Evolutionary conservation across 1,140 invertebrate species (phyloP).

Genomic region (Drosophila pallidifrons): DNA sequence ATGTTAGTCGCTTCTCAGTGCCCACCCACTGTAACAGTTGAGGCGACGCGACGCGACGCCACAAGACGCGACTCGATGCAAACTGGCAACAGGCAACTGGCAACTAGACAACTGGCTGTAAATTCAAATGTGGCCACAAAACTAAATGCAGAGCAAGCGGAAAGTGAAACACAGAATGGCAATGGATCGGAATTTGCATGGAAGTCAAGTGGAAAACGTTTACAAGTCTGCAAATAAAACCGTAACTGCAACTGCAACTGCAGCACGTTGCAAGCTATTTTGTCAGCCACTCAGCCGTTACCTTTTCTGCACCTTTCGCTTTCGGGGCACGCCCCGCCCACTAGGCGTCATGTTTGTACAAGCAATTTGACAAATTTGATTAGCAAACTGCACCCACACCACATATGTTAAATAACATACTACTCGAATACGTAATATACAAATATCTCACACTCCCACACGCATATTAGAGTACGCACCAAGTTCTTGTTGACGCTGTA

Average conservation of each 20-base stretch:
- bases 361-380: constrained; percentile 79
- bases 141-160: constrained; percentile 27
- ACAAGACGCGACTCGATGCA: not conserved
- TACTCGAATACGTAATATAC: constrained; percentile 8
- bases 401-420: no score
- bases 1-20: constrained; percentile 80
- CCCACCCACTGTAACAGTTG: constrained; percentile 75
- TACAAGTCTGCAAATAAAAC: constrained; percentile 21
- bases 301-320: constrained; percentile 73
- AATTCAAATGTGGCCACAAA: constrained; percentile 45
- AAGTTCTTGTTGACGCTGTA: constrained; percentile 1
- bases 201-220: constrained; percentile 60
- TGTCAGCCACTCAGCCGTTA: constrained; percentile 65
- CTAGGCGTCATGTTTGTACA: constrained; percentile 41
- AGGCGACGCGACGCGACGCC: constrained; percentile 3
- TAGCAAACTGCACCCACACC: constrained; percentile 54
- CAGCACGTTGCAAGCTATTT: constrained; percentile 31
- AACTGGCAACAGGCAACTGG: constrained; percentile 14
- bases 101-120: constrained; percentile 16
- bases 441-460: constrained; percentile 33
- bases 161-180: constrained; percentile 22
- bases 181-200: constrained; percentile 67
- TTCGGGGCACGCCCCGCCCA: constrained; percentile 38
- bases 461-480: constrained; percentile 16
- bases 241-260: constrained; percentile 4